Evolutionary conservation across 2,113 vertebrate species (phyloP).

Genomic region (Phylloscopus trochilus): DNA sequence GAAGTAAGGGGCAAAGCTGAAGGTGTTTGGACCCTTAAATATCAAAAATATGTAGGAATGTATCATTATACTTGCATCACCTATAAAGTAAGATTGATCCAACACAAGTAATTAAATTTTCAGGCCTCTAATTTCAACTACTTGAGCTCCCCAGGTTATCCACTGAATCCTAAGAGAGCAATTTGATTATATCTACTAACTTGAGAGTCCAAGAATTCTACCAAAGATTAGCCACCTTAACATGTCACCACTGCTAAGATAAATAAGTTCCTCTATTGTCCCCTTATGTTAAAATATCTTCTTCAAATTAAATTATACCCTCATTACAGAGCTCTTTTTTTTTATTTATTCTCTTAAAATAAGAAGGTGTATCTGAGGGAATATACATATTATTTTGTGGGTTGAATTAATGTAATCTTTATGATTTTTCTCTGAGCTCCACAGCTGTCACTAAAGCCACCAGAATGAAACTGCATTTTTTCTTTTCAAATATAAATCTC

Average conservation of each 20-base stretch:
- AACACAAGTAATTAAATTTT: not conserved
- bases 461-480: not conserved
- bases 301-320: not conserved
- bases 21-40: not conserved
- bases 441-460: not conserved
- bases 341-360: not conserved
- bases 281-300: not conserved
- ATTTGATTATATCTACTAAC: not conserved
- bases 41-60: not conserved
- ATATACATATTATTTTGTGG: not conserved
- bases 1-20: not conserved
- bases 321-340: not conserved
- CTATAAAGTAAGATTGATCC: not conserved
- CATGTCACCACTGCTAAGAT: not conserved
- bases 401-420: not conserved
- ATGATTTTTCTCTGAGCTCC: not conserved
- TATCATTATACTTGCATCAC: not conserved
- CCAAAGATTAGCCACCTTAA: not conserved
- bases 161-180: rapidly evolving
- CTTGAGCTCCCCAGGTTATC: not conserved
- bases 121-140: not conserved
- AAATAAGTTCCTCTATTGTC: not conserved
- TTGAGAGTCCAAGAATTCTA: not conserved
- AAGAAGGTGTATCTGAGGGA: not conserved
- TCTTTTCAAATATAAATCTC: not conserved